A percentile compares a stretch with the other conserved stretches of the same genome.
Evolutionary conservation across 53 echinoderm and acorn worm genomes (phyloP).

Genomic region (Arbacia lixula): DNA sequence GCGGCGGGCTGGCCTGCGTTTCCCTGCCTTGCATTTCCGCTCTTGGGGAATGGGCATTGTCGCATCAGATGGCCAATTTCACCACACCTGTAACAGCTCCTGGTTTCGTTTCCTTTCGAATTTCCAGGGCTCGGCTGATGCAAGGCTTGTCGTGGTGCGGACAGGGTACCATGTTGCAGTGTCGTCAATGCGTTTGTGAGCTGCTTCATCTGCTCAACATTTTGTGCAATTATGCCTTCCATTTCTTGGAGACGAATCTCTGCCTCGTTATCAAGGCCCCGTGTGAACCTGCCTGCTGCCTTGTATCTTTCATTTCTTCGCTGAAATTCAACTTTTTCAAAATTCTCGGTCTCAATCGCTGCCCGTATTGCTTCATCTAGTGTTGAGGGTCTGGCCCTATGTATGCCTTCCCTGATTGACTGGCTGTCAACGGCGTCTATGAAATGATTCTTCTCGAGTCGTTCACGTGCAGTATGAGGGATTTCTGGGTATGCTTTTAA

Average conservation of each 20-base stretch:
- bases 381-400: conserved; percentile 43
- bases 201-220: too few relatives aligned
- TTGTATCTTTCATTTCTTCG: conserved; percentile 6
- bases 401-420: conserved; percentile 46
- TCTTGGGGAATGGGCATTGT: too few relatives aligned
- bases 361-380: conserved; percentile 61
- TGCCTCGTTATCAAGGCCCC: conserved; percentile 13
- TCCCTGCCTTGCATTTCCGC: too few relatives aligned
- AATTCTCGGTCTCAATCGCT: conserved; percentile 65
- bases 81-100: too few relatives aligned
- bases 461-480: conserved; percentile 34
- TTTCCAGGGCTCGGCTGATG: too few relatives aligned
- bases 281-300: not conserved
- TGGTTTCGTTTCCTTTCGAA: too few relatives aligned
- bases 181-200: too few relatives aligned
- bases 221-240: too few relatives aligned
- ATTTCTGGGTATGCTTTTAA: conserved; percentile 67
- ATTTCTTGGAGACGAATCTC: conserved; percentile 14
- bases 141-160: too few relatives aligned
- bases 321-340: conserved; percentile 39
- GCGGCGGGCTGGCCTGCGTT: too few relatives aligned
- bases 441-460: conserved; percentile 65
- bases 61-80: too few relatives aligned
- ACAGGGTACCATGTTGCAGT: too few relatives aligned
- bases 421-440: conserved; percentile 58